Evolutionary conservation across 2,797 vertebrate genomes (phyloP).

Genomic region (Anableps anableps): DNA sequence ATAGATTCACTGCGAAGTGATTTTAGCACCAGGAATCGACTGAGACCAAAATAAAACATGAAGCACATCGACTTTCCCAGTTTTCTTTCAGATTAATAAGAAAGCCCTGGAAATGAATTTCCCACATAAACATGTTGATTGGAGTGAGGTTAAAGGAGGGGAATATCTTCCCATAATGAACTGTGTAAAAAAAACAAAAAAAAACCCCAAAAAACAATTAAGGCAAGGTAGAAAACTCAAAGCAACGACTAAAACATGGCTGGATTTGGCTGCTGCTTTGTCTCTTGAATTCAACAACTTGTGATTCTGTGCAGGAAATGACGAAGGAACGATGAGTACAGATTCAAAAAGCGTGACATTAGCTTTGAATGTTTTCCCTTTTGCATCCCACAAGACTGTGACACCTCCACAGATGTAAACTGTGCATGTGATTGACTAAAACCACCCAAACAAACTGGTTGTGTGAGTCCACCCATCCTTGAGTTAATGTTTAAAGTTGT

Average conservation of each 20-base stretch:
- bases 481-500: conserved; percentile 8
- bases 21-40: conserved; percentile 10
- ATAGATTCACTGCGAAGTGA: conserved; percentile 1
- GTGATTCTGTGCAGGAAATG: conserved; percentile 69
- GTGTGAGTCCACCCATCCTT: conserved; percentile 44
- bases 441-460: conserved; percentile 38
- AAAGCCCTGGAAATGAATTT: conserved; percentile 51
- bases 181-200: conserved; percentile 19
- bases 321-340: conserved; percentile 44
- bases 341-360: conserved; percentile 35
- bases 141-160: conserved; percentile 2
- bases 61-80: conserved; percentile 44
- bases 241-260: conserved; percentile 49
- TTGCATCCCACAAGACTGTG: conserved; percentile 35
- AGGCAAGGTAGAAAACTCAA: conserved; percentile 68
- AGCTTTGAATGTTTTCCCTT: conserved; percentile 46
- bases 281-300: neutral
- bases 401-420: conserved; percentile 31
- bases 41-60: conserved; percentile 56
- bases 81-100: conserved; percentile 46
- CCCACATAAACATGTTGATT: conserved; percentile 40
- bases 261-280: conserved; percentile 63
- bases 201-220: conserved; percentile 48
- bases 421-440: conserved; percentile 35
- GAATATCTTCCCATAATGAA: conserved; percentile 62